These are phyloP conservation scores for Riptortus pedestris DNA, from an alignment of 1,140 invertebrate genomes.

Conservation along the genomic window DNA sequence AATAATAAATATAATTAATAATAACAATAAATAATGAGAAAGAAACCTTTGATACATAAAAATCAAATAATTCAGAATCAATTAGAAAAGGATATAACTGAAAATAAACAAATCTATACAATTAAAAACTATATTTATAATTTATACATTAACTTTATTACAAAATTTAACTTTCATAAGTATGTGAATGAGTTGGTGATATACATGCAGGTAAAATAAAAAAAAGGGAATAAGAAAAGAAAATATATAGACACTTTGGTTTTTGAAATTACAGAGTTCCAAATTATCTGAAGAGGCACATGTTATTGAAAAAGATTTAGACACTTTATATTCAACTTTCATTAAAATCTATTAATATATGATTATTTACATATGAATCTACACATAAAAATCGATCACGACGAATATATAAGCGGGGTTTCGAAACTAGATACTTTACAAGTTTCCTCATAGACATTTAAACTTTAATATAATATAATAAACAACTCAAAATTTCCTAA, in stretches of 20 bases:
- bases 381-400: constrained; percentile 10
- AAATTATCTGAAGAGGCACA: constrained; percentile 12
- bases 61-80: constrained; percentile 1
- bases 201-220: constrained; percentile 14
- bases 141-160: constrained; percentile 17
- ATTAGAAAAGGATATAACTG: constrained; percentile 8
- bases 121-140: constrained; percentile 19
- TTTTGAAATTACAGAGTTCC: not conserved
- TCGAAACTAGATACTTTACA: constrained; percentile 9
- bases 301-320: not conserved
- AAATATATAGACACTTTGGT: not conserved
- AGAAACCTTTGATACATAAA: not conserved
- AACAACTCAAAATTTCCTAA: constrained; percentile 18
- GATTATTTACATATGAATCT: constrained; percentile 12
- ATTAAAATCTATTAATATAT: not conserved
- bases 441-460: not conserved
- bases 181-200: not conserved
- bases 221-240: not conserved
- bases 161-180: constrained; percentile 10
- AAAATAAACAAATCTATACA: constrained; percentile 9
- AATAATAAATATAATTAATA: not conserved
- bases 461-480: constrained; percentile 14
- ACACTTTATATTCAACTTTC: not conserved
- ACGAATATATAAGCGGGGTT: constrained; percentile 5
- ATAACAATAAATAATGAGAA: not conserved